Percentiles rank a stretch among this genome's conserved stretches.
These are phyloP conservation scores for Paralichthys olivaceus DNA, from an alignment of 2,113 vertebrate species.

Conservation along the genomic window DNA sequence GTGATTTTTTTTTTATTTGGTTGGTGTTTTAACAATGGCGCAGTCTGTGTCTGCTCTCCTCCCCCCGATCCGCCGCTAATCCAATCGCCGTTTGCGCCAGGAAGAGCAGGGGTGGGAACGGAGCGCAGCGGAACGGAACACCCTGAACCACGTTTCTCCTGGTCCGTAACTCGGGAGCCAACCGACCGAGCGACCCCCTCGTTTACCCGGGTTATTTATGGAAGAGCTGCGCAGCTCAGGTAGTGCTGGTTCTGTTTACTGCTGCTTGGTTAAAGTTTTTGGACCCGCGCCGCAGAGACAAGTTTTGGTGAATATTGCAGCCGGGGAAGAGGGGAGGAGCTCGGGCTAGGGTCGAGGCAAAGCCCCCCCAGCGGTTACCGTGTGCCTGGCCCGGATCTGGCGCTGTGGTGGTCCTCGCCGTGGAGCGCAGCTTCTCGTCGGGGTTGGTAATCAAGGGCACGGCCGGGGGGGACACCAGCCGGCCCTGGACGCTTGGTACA, in stretches of 20 bases:
- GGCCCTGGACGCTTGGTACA: constrained; percentile 36
- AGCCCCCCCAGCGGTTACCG: constrained; percentile 42
- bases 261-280: constrained; percentile 56
- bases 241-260: constrained; percentile 43
- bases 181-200: background rate
- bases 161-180: constrained; percentile 58
- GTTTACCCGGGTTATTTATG: constrained; percentile 54
- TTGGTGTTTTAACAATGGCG: constrained; percentile 80
- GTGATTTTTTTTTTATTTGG: constrained; percentile 47
- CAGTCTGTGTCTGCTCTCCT: constrained; percentile 81
- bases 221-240: constrained; percentile 51
- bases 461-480: constrained; percentile 35
- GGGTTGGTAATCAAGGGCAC: constrained; percentile 74
- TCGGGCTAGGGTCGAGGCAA: constrained; percentile 7
- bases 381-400: constrained; percentile 49
- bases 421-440: constrained; percentile 42
- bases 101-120: constrained; percentile 73
- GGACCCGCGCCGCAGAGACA: constrained; percentile 10
- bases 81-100: constrained; percentile 81
- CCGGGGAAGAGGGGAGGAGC: background rate
- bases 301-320: constrained; percentile 49
- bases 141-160: constrained; percentile 71
- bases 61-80: constrained; percentile 81
- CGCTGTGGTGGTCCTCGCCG: constrained; percentile 43
- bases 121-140: constrained; percentile 64